A percentile compares a stretch with the other conserved stretches of the same genome.
Evolutionary conservation across 1,140 invertebrate species (phyloP).

Genomic region (Leptopilina clavipes): DNA sequence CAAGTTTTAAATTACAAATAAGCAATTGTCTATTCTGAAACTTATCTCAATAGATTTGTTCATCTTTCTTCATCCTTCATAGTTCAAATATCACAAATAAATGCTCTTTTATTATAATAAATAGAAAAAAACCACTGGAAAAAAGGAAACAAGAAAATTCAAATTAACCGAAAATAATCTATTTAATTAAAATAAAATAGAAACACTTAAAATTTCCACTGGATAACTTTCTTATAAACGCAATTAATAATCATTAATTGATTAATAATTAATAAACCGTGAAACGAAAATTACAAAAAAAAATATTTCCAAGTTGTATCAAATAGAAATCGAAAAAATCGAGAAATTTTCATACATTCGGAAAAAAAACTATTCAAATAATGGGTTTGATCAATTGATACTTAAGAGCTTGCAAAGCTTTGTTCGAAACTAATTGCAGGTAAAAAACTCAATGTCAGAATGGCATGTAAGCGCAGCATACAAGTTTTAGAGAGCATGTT

Average conservation of each 20-base stretch:
- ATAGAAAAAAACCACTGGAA: too few relatives aligned
- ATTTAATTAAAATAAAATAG: too few relatives aligned
- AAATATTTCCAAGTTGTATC: too few relatives aligned
- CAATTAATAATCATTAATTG: too few relatives aligned
- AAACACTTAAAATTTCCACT: too few relatives aligned
- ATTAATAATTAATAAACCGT: too few relatives aligned
- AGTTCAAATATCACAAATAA: background rate
- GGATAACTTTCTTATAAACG: too few relatives aligned
- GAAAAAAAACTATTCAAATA: background rate
- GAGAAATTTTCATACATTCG: background rate
- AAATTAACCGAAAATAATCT: too few relatives aligned
- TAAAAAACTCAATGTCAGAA: constrained; percentile 42
- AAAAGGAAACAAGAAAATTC: too few relatives aligned
- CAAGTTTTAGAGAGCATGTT: constrained; percentile 54
- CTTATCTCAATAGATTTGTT: background rate
- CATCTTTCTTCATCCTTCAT: background rate
- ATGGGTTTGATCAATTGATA: background rate
- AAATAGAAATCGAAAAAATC: background rate
- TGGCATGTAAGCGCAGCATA: constrained; percentile 47
- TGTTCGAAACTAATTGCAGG: constrained; percentile 8
- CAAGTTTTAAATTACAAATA: constrained; percentile 7
- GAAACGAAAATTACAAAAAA: background rate
- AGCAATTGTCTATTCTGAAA: background rate
- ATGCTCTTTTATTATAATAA: background rate
- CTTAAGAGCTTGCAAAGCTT: background rate